These are phyloP conservation scores for Marcusenius ussheri DNA, from an alignment of 2,113 vertebrate genomes.

Conservation along the genomic window DNA sequence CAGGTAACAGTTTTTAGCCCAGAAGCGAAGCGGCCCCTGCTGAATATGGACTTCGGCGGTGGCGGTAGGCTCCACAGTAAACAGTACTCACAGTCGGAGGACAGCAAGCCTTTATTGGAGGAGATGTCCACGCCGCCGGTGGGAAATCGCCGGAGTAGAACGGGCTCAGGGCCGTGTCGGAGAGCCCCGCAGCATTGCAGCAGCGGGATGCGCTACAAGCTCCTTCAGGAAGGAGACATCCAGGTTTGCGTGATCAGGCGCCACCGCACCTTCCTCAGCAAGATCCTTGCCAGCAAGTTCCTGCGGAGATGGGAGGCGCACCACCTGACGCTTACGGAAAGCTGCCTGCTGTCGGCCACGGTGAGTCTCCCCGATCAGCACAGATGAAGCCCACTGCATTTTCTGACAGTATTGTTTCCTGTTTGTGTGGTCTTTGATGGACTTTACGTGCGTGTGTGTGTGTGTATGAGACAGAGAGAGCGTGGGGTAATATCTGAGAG, in stretches of 20 bases:
- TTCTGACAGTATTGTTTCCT: not conserved
- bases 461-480: not conserved
- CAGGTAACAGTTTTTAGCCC: not conserved
- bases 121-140: constrained; percentile 69
- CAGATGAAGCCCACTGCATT: not conserved
- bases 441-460: not conserved
- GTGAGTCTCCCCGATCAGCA: constrained; percentile 58
- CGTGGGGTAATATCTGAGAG: not conserved
- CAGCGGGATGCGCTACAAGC: constrained; percentile 92
- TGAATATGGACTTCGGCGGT: constrained; percentile 74
- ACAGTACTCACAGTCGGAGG: constrained; percentile 76
- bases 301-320: constrained; percentile 93
- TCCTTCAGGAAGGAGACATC: constrained; percentile 95
- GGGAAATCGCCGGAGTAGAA: constrained; percentile 64
- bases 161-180: constrained; percentile 79
- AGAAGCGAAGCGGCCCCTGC: constrained; percentile 8
- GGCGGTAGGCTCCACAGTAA: constrained; percentile 55
- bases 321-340: constrained; percentile 87
- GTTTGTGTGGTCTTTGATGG: not conserved
- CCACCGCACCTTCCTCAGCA: constrained; percentile 95
- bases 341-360: constrained; percentile 86
- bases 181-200: constrained; percentile 73
- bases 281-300: constrained; percentile 95
- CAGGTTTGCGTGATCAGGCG: constrained; percentile 94
- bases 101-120: constrained; percentile 83